Percentiles rank a stretch among this genome's conserved stretches.
phyloP scores from a whole-genome alignment of 2,888 invertebrate genomes.

The Oasisia sp. region DNA sequence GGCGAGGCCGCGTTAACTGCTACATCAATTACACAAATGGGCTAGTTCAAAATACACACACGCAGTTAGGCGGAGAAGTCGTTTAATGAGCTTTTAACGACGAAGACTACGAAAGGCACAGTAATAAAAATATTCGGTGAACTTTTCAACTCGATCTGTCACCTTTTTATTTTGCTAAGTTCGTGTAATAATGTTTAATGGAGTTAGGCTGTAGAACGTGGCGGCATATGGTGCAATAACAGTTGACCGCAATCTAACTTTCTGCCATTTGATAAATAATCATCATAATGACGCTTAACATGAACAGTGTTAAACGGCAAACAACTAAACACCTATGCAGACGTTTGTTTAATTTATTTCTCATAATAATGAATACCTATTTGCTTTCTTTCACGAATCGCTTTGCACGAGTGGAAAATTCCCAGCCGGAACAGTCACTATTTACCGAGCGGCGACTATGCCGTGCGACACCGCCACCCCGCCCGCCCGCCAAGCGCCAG shows the following conservation, averaged over 20 bases:
- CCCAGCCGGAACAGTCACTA: conserved; percentile 1
- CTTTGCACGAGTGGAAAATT: not conserved
- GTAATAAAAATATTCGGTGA: not conserved
- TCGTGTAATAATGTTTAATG: not conserved
- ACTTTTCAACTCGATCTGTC: not conserved
- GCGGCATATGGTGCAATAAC: no score
- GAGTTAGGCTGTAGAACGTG: no score
- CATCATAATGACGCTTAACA: not conserved
- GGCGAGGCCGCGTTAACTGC: not conserved
- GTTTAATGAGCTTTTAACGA: not conserved
- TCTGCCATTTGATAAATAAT: no score
- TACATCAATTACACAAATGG: not conserved
- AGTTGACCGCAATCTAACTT: no score
- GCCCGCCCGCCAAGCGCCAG: not conserved
- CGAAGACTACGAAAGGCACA: not conserved
- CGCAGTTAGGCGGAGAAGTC: not conserved
- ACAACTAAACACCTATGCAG: not conserved
- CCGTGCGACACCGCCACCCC: not conserved
- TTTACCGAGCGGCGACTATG: conserved; percentile 4
- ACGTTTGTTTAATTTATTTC: not conserved
- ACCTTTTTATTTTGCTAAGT: not conserved
- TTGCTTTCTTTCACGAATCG: not conserved
- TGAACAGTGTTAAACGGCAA: not conserved
- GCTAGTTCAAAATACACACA: not conserved
- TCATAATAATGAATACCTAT: not conserved